A percentile compares a stretch with the other conserved stretches of the same genome.
These are phyloP conservation scores for Lepidonotus clava DNA, from an alignment of 2,888 invertebrate genomes.

Conservation along the genomic window DNA sequence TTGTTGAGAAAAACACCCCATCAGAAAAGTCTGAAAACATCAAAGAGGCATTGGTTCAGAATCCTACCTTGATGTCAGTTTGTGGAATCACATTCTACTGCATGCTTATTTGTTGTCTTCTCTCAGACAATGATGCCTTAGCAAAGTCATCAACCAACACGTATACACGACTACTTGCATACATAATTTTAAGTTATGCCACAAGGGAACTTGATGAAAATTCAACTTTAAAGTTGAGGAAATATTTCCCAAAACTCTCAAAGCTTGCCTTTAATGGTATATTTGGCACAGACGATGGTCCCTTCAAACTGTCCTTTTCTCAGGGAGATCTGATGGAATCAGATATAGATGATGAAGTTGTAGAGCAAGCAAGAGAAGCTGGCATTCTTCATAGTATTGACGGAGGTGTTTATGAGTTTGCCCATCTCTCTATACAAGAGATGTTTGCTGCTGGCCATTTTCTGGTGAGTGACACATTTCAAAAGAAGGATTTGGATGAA, in stretches of 20 bases:
- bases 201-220: background rate
- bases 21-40: background rate
- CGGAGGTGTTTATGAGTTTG: background rate
- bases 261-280: slow-evolving; percentile 7
- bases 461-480: background rate
- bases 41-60: background rate
- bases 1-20: background rate
- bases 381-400: background rate
- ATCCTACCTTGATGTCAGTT: background rate
- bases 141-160: background rate
- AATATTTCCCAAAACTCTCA: background rate
- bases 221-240: background rate
- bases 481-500: background rate
- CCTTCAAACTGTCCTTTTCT: background rate
- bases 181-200: background rate
- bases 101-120: background rate
- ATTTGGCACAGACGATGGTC: background rate
- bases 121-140: background rate
- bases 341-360: background rate
- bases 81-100: background rate
- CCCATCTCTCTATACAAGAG: background rate
- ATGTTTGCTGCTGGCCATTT: slow-evolving; percentile 5
- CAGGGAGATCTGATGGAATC: background rate
- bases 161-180: background rate
- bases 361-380: background rate